phyloP scores from a whole-genome alignment of 2,797 vertebrate genomes.

The Onychomys leucogaster region DNA sequence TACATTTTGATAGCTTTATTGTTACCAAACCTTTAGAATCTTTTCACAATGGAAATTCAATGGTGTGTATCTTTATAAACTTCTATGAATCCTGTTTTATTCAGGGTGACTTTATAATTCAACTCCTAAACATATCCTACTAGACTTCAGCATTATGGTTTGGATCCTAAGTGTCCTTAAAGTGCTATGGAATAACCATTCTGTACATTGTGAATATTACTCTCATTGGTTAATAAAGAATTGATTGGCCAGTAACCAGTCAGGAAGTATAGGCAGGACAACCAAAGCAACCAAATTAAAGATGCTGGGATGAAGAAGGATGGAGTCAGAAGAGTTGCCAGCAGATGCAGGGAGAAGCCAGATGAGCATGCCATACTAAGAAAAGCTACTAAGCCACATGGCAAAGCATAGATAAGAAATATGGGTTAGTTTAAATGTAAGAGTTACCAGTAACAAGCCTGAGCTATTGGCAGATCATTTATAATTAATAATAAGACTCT shows the following conservation, averaged over 20 bases:
- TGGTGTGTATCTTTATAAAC: not conserved
- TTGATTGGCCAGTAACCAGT: not conserved
- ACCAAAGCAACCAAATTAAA: not conserved
- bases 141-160: not conserved
- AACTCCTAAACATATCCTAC: not conserved
- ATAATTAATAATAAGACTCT: not conserved
- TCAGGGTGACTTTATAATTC: not conserved
- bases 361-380: not conserved
- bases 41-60: not conserved
- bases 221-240: not conserved
- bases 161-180: not conserved
- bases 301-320: not conserved
- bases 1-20: not conserved
- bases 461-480: not conserved
- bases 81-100: not conserved
- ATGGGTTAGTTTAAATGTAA: not conserved
- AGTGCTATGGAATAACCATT: not conserved
- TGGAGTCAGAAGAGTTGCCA: not conserved
- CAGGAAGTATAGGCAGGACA: not conserved
- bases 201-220: not conserved
- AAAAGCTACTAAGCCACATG: not conserved
- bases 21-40: not conserved
- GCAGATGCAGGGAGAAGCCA: not conserved
- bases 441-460: not conserved
- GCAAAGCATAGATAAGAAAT: not conserved